These are phyloP conservation scores for Xestia c-nigrum DNA, from an alignment of 2,888 invertebrate genomes.

Conservation along the genomic window DNA sequence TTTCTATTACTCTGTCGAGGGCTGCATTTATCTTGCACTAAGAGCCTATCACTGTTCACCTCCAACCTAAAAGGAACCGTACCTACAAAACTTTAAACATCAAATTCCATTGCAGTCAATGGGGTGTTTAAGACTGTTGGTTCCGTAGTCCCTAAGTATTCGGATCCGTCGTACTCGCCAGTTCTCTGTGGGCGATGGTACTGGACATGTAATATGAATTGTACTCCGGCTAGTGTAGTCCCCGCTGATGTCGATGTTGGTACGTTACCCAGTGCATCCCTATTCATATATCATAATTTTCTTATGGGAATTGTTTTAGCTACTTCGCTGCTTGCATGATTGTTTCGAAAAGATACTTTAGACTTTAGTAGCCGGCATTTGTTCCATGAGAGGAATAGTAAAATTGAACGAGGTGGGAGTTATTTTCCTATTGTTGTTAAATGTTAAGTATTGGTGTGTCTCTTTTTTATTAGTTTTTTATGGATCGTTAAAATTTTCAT, in stretches of 20 bases:
- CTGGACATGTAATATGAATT: conserved; percentile 88
- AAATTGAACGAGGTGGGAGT: conserved; percentile 43
- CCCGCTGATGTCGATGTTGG: conserved; percentile 65
- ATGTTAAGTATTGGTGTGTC: conserved; percentile 15
- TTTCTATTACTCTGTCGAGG: conserved; percentile 74
- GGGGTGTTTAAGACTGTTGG: conserved; percentile 17
- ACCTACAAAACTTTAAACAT: conserved; percentile 23
- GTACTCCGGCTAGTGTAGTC: conserved; percentile 77
- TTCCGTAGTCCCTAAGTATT: conserved; percentile 63
- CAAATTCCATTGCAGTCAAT: conserved; percentile 17
- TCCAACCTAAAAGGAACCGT: conserved; percentile 2
- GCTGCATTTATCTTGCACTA: background rate
- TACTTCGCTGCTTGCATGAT: conserved; percentile 58
- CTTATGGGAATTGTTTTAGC: conserved; percentile 66
- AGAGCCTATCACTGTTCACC: background rate
- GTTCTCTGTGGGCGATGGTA: conserved; percentile 85
- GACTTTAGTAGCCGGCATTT: conserved; percentile 31
- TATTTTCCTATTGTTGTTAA: conserved; percentile 32
- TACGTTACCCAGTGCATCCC: conserved; percentile 53
- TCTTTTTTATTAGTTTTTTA: conserved; percentile 35
- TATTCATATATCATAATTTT: conserved; percentile 69
- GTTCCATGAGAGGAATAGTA: conserved; percentile 34
- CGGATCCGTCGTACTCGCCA: conserved; percentile 74
- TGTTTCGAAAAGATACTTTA: conserved; percentile 43
- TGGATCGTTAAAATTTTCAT: conserved; percentile 32